Evolutionary conservation across 1,140 invertebrate species (phyloP).

Genomic region (Marisa cornuarietis): DNA sequence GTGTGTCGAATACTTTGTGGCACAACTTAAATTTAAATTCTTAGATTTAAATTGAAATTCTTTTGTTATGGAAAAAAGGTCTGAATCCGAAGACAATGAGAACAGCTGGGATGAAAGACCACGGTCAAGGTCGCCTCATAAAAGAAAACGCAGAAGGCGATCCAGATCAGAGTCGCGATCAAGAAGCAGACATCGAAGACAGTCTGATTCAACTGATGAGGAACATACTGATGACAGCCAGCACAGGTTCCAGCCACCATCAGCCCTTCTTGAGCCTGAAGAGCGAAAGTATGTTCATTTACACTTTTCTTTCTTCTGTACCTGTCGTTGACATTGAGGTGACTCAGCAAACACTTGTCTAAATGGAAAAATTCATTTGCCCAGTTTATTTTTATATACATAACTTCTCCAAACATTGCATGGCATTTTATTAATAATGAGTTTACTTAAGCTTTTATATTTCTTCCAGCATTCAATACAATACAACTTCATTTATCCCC

Average conservation of each 20-base stretch:
- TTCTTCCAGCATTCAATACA: too few relatives aligned
- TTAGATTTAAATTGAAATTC: too few relatives aligned
- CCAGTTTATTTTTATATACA: too few relatives aligned
- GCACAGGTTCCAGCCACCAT: not conserved
- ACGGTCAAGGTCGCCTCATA: not conserved
- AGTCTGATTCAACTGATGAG: not conserved
- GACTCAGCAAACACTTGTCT: too few relatives aligned
- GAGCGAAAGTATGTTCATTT: slow-evolving; percentile 2
- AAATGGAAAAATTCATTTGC: too few relatives aligned
- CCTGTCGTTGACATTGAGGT: not conserved
- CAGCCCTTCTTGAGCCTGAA: not conserved
- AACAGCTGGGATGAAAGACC: not conserved
- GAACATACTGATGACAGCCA: not conserved
- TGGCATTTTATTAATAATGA: too few relatives aligned
- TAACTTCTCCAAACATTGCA: too few relatives aligned
- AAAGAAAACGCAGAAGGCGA: not conserved
- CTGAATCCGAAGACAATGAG: slow-evolving; percentile 9
- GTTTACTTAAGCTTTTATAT: too few relatives aligned
- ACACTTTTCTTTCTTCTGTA: not conserved
- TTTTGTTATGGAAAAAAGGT: not conserved
- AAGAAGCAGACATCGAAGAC: not conserved
- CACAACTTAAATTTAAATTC: too few relatives aligned
- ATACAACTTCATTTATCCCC: too few relatives aligned
- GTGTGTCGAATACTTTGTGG: too few relatives aligned
- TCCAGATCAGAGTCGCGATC: slow-evolving; percentile 2